Evolutionary conservation across 2,113 vertebrate genomes (phyloP).

Genomic region (Sclerurus mexicanus): DNA sequence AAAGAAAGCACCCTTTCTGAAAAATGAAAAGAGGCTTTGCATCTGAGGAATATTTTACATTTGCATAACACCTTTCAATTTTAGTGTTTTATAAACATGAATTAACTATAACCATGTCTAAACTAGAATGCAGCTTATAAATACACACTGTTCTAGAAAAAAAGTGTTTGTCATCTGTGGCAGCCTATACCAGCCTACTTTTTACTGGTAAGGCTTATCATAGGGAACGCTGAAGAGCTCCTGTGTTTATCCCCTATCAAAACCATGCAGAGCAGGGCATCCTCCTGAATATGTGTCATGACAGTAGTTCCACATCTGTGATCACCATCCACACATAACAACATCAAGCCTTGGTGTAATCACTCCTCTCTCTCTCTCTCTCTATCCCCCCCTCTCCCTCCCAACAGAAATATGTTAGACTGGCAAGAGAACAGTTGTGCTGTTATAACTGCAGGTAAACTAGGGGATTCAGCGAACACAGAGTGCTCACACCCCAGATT

Average conservation of each 20-base stretch:
- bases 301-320: neutral
- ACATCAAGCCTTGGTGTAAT: neutral
- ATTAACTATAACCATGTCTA: constrained; percentile 1
- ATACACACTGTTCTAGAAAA: neutral
- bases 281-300: neutral
- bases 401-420: neutral
- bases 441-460: constrained; percentile 5
- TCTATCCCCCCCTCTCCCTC: neutral
- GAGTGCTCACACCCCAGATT: constrained; percentile 12
- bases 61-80: constrained; percentile 34
- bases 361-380: neutral
- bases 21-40: constrained; percentile 17
- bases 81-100: constrained; percentile 12
- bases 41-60: constrained; percentile 38
- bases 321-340: neutral
- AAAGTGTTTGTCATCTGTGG: neutral
- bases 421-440: constrained; percentile 12
- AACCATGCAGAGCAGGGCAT: neutral
- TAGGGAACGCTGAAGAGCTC: neutral
- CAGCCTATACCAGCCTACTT: neutral
- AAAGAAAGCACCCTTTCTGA: neutral
- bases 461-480: neutral
- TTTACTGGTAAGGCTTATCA: neutral
- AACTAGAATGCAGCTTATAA: constrained; percentile 1
- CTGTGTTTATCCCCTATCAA: neutral